Base-by-base conservation (phyloP, 2,113 vertebrate species). In the Ptychochromis oligacanthus region DNA sequence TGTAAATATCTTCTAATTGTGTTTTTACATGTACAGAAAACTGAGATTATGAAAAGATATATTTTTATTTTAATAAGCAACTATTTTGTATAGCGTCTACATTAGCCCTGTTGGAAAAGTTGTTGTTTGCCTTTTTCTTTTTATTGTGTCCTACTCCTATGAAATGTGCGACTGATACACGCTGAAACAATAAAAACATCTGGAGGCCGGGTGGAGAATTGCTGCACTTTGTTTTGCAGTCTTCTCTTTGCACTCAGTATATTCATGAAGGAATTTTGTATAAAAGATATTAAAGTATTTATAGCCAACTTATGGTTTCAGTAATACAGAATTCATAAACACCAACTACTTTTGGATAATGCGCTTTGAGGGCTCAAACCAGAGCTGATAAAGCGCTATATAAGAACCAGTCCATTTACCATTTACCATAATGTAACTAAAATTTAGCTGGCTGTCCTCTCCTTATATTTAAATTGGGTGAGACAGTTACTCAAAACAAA, bases 21-120 rank as follows among this genome's bases (percentile, higher is more conserved):
- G 57, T 92, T 95, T 94, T 91, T 93, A 92, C 80, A 57, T 95
- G 95, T 96, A 96, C 94, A 96, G 85, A 95, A 91, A 70, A 92
- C 87, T 93, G 88, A 90, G 75, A 96, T 95, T 91, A 96, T 95
- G 95, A 95, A 94, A 95, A 95, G 15, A 94, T 95, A 93, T 94
- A 90, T 94, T 93, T 92, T 95, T 87, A 90, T 93, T 94, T 93
- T 94, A 81, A 79, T 76, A 92, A 57, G 56, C 38, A 52, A 54
- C 43, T 56, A 43, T 93, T 90, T 93, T 96, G 94, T 95, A 93
- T 86, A 93, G 87, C 77, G 20, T 91, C 74, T 79, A 24, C 58
- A 34, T 90, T 74, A 57, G 61, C 52, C 22, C 75, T 76, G 80
- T 84, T 86, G 57, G 57, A 62, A 82, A 82, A 17, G 82, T 82